These are phyloP conservation scores for Microcaecilia unicolor DNA, from an alignment of 2,797 vertebrate genomes.

Conservation along the genomic window DNA sequence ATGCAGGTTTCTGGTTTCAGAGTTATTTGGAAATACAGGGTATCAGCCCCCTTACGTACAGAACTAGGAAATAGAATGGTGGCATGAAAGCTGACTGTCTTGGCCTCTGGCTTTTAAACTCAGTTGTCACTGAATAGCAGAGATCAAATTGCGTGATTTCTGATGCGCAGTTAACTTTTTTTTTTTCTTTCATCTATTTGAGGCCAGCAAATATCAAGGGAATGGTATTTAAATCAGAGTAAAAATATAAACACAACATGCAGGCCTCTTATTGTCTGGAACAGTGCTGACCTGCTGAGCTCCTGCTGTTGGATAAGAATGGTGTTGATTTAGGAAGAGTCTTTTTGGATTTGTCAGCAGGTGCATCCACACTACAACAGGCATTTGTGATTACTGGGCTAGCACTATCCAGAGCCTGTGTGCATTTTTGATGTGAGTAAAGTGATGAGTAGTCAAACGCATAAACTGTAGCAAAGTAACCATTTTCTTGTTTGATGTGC, in stretches of 20 bases:
- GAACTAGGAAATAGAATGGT: too few relatives aligned
- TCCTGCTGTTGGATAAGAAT: slow-evolving; percentile 7
- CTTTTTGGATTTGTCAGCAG: slow-evolving; percentile 9
- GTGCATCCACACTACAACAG: background rate
- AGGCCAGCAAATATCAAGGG: background rate
- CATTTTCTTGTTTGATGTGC: too few relatives aligned
- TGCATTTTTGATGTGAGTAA: background rate
- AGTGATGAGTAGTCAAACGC: background rate
- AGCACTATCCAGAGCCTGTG: fast-evolving
- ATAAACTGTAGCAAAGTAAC: too few relatives aligned
- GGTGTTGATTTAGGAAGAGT: slow-evolving; percentile 1
- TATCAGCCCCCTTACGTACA: too few relatives aligned
- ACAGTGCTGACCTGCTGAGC: background rate
- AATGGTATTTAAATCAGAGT: background rate
- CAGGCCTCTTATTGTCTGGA: background rate
- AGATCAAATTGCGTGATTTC: too few relatives aligned
- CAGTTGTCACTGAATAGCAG: too few relatives aligned
- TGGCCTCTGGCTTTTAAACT: too few relatives aligned
- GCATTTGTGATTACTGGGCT: background rate
- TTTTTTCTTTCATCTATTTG: too few relatives aligned
- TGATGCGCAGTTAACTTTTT: too few relatives aligned
- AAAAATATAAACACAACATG: background rate
- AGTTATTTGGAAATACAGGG: too few relatives aligned
- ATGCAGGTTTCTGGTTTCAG: too few relatives aligned
- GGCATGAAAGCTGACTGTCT: too few relatives aligned